Conservation (phyloP, 2,797 vertebrate genomes). For the Cossypha niveicapilla region DNA sequence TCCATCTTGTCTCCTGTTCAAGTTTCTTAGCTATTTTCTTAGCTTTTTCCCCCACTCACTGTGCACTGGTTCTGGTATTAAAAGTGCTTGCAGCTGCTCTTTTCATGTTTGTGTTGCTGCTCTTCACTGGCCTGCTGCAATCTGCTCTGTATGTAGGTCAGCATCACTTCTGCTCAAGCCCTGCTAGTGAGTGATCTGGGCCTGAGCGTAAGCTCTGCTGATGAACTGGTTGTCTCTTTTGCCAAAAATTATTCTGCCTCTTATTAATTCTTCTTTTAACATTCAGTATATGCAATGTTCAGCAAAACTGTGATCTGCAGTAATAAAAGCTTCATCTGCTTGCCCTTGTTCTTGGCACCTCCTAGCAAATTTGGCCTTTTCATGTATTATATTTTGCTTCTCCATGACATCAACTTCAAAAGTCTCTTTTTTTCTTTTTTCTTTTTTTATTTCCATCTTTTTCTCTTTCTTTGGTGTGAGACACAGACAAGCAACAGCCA, state of each 20-base stretch:
- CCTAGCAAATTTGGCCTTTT: constrained; percentile 40
- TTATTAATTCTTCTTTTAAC: constrained; percentile 49
- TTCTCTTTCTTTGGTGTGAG: background rate
- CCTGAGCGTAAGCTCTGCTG: background rate
- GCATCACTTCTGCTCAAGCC: background rate
- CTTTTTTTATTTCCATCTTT: background rate
- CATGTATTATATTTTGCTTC: constrained; percentile 17
- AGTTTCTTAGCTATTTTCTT: background rate
- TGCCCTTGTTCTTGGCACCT: constrained; percentile 49
- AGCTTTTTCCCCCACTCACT: background rate
- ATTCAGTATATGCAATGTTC: constrained; percentile 40
- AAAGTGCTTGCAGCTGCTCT: constrained; percentile 32
- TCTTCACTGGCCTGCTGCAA: constrained; percentile 7
- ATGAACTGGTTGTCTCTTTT: background rate
- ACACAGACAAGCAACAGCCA: background rate
- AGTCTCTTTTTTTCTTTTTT: background rate
- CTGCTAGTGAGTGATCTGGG: background rate
- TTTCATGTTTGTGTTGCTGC: background rate
- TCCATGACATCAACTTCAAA: background rate
- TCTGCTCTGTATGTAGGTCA: constrained; percentile 50
- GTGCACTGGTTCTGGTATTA: background rate
- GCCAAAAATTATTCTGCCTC: constrained; percentile 32
- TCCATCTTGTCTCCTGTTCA: background rate
- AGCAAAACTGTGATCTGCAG: constrained; percentile 53
- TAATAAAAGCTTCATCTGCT: constrained; percentile 47